Conservation (phyloP, 2,113 vertebrate species). For the Nerophis lumbriciformis region DNA sequence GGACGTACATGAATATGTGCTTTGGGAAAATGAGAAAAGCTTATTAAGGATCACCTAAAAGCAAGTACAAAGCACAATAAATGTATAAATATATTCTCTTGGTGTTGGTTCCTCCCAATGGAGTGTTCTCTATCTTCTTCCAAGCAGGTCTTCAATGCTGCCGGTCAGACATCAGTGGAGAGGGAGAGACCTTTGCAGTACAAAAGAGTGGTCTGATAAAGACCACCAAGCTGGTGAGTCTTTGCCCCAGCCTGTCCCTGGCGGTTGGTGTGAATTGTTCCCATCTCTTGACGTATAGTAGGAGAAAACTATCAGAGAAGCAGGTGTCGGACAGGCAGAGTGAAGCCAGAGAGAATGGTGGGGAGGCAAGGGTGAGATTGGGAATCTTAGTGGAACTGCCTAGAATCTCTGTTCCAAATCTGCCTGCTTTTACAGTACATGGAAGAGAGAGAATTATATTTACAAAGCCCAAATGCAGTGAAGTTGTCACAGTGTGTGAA, state of each 20-base stretch:
- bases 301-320: slow-evolving; percentile 18
- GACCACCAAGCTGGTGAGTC: slow-evolving; percentile 37
- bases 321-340: slow-evolving; percentile 2
- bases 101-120: slow-evolving; percentile 1
- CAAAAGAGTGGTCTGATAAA: slow-evolving; percentile 57
- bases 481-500: not conserved
- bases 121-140: slow-evolving; percentile 46
- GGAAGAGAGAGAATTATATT: too few species aligned
- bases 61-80: slow-evolving; percentile 28
- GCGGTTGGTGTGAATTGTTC: slow-evolving; percentile 25
- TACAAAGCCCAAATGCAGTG: not conserved
- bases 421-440: not conserved
- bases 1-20: slow-evolving; percentile 10
- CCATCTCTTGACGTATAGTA: slow-evolving; percentile 30
- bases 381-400: slow-evolving; percentile 21
- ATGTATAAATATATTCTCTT: not conserved
- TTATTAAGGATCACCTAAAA: slow-evolving; percentile 37
- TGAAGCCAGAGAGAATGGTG: slow-evolving; percentile 17
- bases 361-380: slow-evolving; percentile 7
- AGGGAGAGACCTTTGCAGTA: slow-evolving; percentile 62
- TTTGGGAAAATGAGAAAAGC: slow-evolving; percentile 26
- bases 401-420: slow-evolving; percentile 6
- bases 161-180: slow-evolving; percentile 62
- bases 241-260: slow-evolving; percentile 21
- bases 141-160: slow-evolving; percentile 19